Evolutionary conservation across 2,113 vertebrate species (phyloP), one percentile per base, ranked within the genome.

Genomic region (Syngnathus typhle): DNA sequence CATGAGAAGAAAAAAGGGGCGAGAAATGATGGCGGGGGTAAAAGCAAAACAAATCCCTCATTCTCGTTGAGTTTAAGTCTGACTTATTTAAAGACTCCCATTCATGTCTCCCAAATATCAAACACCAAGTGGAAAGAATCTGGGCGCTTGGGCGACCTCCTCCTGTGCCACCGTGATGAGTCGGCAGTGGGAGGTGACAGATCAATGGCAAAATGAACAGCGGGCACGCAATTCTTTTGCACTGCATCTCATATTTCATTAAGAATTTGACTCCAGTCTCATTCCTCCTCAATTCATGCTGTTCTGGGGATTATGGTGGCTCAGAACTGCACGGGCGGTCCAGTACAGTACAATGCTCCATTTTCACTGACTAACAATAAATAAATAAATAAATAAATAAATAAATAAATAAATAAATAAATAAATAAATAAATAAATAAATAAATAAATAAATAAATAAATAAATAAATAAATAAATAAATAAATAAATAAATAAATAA

Each of bases 191-290:
- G 76, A 63, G 71, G 75, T 82, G 80, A 85, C 83, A 73, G 81
- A 79, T 60, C 67, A 78, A 54, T 68, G 75, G 78, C 78, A 83
- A 85, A 82, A 88, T 85, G 80, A 85, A 78, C 67, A 77, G 70
- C 15, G 54, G 65, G 70, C 68, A 61, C 69, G 63, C 62, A 71
- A 52, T 19, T 46, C 73, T 82, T 68, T 67, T 69, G 70, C 27
- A 32, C 62, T 71, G 61, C 64, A 72, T 65, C 70, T 74, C 70
- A 78, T 64, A 81, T 70, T 55, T 65, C 6, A 27, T 13, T 32
- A 21, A 44, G 63, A 66, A 62, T 18, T 63, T 59, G 67, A 55
- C 74, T 68, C 65, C 69, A 36, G 51, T 76, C 46, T 46, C 56
- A 52, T 46, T 46, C 58, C 56, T 61, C 77, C 64, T 52, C 64